Evolutionary conservation across 64 coral and sea anemone species (phyloP).

Genomic region (Exaiptasia diaphana): DNA sequence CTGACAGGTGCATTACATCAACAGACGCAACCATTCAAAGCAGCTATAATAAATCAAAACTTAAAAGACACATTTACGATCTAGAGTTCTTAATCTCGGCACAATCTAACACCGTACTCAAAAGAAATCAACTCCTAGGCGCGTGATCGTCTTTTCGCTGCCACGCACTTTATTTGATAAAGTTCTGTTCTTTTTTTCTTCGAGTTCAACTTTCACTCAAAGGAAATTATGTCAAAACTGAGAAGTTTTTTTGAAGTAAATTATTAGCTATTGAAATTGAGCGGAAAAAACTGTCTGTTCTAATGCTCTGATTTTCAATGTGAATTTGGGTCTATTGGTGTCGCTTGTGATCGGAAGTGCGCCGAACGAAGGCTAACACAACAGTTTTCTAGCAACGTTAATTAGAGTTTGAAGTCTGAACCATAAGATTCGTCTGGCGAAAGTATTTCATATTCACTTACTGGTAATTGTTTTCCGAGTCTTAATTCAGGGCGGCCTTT

Average conservation of each 20-base stretch:
- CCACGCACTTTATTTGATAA: background rate
- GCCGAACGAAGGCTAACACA: background rate
- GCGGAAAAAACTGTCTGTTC: constrained; percentile 52
- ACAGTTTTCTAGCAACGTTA: constrained; percentile 19
- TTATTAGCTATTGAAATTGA: constrained; percentile 81
- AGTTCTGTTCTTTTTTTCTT: background rate
- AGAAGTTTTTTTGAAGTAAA: background rate
- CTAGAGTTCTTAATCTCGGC: constrained; percentile 39
- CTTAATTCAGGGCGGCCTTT: constrained; percentile 82
- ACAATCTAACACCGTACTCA: constrained; percentile 57
- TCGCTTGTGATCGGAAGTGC: background rate
- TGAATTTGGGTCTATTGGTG: background rate
- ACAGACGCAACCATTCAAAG: constrained; percentile 44
- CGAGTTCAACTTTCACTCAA: background rate
- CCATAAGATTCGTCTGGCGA: constrained; percentile 40
- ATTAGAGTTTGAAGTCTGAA: constrained; percentile 52
- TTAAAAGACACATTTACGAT: constrained; percentile 8
- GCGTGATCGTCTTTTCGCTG: background rate
- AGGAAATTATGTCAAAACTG: background rate
- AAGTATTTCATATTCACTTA: constrained; percentile 76
- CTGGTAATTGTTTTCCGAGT: constrained; percentile 90
- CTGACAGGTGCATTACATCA: constrained; percentile 70
- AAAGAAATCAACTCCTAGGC: constrained; percentile 19
- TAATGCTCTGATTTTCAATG: background rate
- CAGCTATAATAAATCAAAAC: constrained; percentile 33